Evolutionary conservation across 2,797 vertebrate genomes (phyloP).

Genomic region (Alectoris magna): DNA sequence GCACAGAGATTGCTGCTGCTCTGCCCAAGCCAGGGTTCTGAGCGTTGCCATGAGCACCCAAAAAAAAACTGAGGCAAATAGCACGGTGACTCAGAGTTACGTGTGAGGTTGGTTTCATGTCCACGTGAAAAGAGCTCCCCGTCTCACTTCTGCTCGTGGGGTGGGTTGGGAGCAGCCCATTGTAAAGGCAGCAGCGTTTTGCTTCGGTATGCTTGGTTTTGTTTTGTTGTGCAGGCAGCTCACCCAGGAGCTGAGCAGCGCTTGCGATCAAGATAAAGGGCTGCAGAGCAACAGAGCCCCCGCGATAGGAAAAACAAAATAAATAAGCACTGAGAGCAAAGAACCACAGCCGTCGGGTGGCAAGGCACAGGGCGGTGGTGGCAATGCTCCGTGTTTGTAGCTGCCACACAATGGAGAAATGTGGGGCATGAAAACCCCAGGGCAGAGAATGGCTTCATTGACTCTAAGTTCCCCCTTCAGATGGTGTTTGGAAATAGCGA

Average conservation of each 20-base stretch:
- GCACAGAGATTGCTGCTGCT: neutral
- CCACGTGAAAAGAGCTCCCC: neutral
- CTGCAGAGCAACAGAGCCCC: neutral
- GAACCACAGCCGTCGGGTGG: neutral
- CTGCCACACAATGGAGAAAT: neutral
- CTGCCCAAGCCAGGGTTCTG: neutral
- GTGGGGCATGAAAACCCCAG: neutral
- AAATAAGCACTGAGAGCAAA: neutral
- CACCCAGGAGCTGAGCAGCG: neutral
- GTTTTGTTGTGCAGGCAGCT: slow-evolving; percentile 10
- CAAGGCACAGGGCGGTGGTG: neutral
- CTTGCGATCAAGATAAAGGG: slow-evolving; percentile 29
- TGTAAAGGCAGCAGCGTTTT: neutral
- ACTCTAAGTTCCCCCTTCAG: neutral
- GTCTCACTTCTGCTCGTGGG: neutral
- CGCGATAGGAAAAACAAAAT: neutral
- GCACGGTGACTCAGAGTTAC: neutral
- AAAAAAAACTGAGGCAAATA: neutral
- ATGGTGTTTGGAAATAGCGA: neutral
- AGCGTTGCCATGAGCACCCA: neutral
- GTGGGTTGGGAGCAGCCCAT: neutral
- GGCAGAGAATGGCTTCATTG: neutral
- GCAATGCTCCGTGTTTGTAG: neutral
- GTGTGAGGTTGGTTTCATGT: neutral
- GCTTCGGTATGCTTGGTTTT: neutral